Evolutionary conservation across 2,797 vertebrate species (phyloP), one percentile per base, ranked within the genome.

Genomic region (Margarornis squamiger): DNA sequence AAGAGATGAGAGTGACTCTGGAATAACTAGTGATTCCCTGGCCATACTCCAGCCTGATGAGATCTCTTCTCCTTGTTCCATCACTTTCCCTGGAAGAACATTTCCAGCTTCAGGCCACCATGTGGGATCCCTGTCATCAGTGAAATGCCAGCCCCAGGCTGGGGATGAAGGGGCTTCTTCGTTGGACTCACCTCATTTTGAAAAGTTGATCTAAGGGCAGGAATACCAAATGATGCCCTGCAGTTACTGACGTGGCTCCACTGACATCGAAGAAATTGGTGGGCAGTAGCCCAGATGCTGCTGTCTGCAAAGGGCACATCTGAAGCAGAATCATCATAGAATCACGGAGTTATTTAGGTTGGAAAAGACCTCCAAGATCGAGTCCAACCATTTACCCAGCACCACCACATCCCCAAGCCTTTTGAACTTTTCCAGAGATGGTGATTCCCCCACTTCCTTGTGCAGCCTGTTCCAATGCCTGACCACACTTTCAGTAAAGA

Each of bases 281-380:
- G 24, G 15, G 24, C 65, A 7, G 10, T 38, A 72, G 38, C 36
- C 29, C n/a, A 67, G 72, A 2, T 3, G 8, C 17, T 49, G 29
- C 32, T 46, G 29, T 8, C 55, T n/a, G 21, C 39, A 70, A 17
- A 85, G 12, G 6, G 2, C 54, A 18, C 0, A 0, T 7, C 36
- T 62, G n/a, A 61, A 57, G 32, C 3, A 57, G 43, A 72, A 46
- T 27, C 0, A 0, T 39, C 45, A 51, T 2, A 32, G 38, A 39
- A 51, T 27, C 38, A 30, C 3, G 34, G 57, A 89, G 9, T 19
- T 30, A 12, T 57, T 76, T 22, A 45, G 43, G 6, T 8, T 13
- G 24, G 36, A 63, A 83, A 63, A n/a, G 10, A 49, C 29, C 32
- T 46, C 20, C 6, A 24, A 48, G 21, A 48, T 12, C 1, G 4